Evolutionary conservation across 2,113 vertebrate species (phyloP).

Genomic region (Tyto alba): DNA sequence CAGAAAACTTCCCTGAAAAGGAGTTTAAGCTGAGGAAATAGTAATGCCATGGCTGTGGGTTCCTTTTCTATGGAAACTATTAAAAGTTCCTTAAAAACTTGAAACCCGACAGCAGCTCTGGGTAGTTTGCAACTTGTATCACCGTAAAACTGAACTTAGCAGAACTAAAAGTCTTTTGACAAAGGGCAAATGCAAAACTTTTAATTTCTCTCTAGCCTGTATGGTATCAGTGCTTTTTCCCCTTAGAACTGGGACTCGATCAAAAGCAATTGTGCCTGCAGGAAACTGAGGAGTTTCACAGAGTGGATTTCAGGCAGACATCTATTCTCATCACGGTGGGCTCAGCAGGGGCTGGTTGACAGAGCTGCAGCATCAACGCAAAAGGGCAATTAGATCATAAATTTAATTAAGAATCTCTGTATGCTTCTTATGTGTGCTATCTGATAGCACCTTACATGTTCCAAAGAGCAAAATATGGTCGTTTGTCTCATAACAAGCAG

Average conservation of each 20-base stretch:
- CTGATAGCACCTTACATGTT: neutral
- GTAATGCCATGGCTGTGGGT: neutral
- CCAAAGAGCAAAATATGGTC: neutral
- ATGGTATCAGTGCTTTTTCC: neutral
- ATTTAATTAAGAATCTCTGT: neutral
- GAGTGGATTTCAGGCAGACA: neutral
- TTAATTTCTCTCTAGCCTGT: neutral
- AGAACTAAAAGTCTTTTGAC: neutral
- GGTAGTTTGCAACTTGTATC: neutral
- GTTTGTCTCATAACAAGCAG: neutral
- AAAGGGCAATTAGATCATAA: neutral
- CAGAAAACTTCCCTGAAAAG: neutral
- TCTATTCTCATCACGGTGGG: neutral
- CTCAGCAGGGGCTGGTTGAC: neutral
- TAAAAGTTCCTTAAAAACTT: neutral
- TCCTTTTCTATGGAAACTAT: neutral
- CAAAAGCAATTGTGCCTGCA: neutral
- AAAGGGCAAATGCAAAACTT: neutral
- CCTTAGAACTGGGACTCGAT: neutral
- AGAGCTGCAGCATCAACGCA: neutral
- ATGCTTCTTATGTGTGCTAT: neutral
- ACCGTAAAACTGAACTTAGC: neutral
- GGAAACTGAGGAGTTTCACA: neutral
- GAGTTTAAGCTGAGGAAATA: neutral
- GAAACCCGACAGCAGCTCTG: neutral